Conservation (phyloP, 2,113 vertebrate species). For the Corapipo altera region DNA sequence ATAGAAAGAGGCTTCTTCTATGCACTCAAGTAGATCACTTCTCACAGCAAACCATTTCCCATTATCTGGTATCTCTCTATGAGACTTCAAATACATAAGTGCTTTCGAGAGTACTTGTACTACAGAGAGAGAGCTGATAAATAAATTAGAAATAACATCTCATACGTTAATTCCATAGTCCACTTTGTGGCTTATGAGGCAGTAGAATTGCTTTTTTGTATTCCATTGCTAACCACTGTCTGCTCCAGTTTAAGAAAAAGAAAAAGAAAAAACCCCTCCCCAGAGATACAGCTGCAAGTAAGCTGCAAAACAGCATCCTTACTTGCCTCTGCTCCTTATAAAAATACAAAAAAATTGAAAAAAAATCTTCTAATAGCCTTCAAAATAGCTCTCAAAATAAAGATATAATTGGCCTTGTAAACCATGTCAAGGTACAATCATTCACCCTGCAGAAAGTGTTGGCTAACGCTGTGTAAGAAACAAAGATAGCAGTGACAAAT, state of each 20-base stretch:
- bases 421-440: slow-evolving; percentile 12
- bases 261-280: neutral
- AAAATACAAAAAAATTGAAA: neutral
- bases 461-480: neutral
- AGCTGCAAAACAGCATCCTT: neutral
- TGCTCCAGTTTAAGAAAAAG: neutral
- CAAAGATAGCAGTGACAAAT: neutral
- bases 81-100: slow-evolving; percentile 38
- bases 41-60: slow-evolving; percentile 62
- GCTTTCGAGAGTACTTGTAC: slow-evolving; percentile 48
- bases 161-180: slow-evolving; percentile 62
- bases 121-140: slow-evolving; percentile 17
- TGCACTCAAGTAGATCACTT: slow-evolving; percentile 47
- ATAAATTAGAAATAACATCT: slow-evolving; percentile 65
- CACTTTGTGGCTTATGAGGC: slow-evolving; percentile 63
- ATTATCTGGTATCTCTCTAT: slow-evolving; percentile 34
- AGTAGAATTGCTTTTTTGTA: slow-evolving; percentile 60
- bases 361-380: neutral
- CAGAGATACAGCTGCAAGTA: slow-evolving; percentile 18
- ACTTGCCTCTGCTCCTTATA: neutral
- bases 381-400: slow-evolving; percentile 37
- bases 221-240: slow-evolving; percentile 58
- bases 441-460: slow-evolving; percentile 4
- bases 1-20: slow-evolving; percentile 60
- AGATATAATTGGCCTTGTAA: slow-evolving; percentile 28